Conservation (phyloP, 2,888 invertebrate species). For the Teleogryllus oceanicus region DNA sequence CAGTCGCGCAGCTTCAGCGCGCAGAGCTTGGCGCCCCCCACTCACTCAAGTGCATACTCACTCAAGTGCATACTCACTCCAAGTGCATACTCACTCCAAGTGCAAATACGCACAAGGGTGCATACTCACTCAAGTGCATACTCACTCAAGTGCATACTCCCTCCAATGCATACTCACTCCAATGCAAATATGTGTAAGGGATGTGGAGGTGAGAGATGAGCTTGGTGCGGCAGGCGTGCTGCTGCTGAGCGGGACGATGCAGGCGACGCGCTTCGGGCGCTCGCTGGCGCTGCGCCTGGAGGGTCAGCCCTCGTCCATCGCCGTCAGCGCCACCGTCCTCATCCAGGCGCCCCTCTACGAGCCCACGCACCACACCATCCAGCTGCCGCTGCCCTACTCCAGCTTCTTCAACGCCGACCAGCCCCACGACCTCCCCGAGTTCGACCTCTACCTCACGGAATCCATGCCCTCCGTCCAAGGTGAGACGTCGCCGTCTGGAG, state of each 20-base stretch:
- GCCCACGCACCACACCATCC: conserved; percentile 25
- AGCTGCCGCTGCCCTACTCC: conserved; percentile 25
- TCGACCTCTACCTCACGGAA: conserved; percentile 43
- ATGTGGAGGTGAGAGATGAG: too few relatives aligned
- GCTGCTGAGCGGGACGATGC: conserved; percentile 39
- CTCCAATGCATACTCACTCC: too few relatives aligned
- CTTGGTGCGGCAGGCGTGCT: conserved; percentile 41
- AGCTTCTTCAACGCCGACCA: neutral
- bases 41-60: too few relatives aligned
- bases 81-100: too few relatives aligned
- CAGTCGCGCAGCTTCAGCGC: conserved; percentile 36
- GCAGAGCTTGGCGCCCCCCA: too few relatives aligned
- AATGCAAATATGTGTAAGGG: too few relatives aligned
- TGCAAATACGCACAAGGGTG: too few relatives aligned
- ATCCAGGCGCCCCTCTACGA: conserved; percentile 42
- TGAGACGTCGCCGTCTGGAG: too few relatives aligned
- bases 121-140: too few relatives aligned
- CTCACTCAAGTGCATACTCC: too few relatives aligned
- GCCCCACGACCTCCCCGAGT: conserved; percentile 34
- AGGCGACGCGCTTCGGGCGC: conserved; percentile 40
- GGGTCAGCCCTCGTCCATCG: conserved; percentile 41
- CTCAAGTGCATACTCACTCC: too few relatives aligned
- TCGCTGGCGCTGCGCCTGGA: conserved; percentile 43
- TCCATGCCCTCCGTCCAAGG: conserved; percentile 35
- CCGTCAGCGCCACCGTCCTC: conserved; percentile 39